These are phyloP conservation scores for Melanitta fusca DNA, from an alignment of 2,797 vertebrate species.

Conservation along the genomic window DNA sequence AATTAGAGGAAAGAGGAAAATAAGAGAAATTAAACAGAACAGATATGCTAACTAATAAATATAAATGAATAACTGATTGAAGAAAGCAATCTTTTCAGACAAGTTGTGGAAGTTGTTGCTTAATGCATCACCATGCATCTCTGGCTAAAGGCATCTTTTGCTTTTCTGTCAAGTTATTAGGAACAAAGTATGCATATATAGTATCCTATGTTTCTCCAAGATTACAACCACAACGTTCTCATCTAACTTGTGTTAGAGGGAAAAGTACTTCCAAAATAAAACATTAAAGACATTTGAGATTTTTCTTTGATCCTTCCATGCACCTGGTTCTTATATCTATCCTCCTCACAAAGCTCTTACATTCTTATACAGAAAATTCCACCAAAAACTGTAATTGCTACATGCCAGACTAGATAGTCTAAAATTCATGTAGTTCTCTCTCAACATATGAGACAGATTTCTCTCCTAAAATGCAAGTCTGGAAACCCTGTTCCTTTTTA, in stretches of 20 bases:
- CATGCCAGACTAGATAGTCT: not conserved
- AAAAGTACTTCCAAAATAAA: not conserved
- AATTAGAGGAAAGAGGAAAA: not conserved
- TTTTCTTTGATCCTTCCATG: not conserved
- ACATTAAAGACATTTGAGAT: not conserved
- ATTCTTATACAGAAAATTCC: not conserved
- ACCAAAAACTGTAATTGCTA: not conserved
- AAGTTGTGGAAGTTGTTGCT: rapidly evolving
- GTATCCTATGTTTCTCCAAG: not conserved
- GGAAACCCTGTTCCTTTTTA: not conserved
- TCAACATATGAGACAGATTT: not conserved
- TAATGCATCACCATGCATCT: not conserved
- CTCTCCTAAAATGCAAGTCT: not conserved
- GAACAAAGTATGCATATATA: not conserved
- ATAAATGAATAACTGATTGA: not conserved
- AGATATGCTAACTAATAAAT: not conserved
- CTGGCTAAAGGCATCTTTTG: not conserved
- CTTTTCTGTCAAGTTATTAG: not conserved
- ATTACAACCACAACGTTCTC: not conserved
- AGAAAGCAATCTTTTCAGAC: not conserved
- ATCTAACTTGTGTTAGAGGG: not conserved
- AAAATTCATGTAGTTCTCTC: not conserved
- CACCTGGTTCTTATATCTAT: not conserved
- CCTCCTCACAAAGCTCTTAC: not conserved
- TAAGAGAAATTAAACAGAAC: not conserved